phyloP scores from a whole-genome alignment of 2,113 vertebrate genomes.

The Todiramphus chloris region DNA sequence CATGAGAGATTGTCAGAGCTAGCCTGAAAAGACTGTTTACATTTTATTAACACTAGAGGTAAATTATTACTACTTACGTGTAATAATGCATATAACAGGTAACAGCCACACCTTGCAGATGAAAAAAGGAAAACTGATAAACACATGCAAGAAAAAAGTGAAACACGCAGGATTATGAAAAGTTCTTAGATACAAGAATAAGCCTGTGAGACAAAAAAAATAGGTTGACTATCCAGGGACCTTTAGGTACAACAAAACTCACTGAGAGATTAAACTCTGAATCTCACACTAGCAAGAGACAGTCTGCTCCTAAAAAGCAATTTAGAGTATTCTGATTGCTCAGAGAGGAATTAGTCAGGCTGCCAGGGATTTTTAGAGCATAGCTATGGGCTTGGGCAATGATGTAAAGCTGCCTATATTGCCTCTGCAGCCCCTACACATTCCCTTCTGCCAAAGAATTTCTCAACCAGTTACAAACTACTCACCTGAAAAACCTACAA shows the following conservation, averaged over 20 bases:
- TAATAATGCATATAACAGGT: not conserved
- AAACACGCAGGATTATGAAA: not conserved
- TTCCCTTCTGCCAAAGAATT: not conserved
- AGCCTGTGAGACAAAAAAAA: not conserved
- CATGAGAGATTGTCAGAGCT: not conserved
- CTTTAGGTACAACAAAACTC: not conserved
- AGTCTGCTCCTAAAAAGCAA: constrained; percentile 5
- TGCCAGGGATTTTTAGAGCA: not conserved
- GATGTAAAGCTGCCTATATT: not conserved
- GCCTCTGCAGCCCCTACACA: not conserved
- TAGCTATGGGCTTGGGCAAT: not conserved
- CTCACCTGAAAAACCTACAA: constrained; percentile 8
- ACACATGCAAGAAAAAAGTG: not conserved
- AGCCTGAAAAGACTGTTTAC: not conserved
- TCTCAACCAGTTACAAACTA: not conserved
- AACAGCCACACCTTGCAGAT: not conserved
- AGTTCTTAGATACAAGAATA: not conserved
- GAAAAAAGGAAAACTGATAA: not conserved
- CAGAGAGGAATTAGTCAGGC: constrained; percentile 1
- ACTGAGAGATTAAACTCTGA: not conserved
- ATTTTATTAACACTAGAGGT: not conserved
- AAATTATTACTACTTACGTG: not conserved
- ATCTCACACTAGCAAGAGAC: not conserved
- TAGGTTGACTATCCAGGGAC: not conserved
- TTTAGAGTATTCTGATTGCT: constrained; percentile 29